These are phyloP conservation scores for Brachionus rotundiformis DNA, from an alignment of 1,140 invertebrate species.

Conservation along the genomic window DNA sequence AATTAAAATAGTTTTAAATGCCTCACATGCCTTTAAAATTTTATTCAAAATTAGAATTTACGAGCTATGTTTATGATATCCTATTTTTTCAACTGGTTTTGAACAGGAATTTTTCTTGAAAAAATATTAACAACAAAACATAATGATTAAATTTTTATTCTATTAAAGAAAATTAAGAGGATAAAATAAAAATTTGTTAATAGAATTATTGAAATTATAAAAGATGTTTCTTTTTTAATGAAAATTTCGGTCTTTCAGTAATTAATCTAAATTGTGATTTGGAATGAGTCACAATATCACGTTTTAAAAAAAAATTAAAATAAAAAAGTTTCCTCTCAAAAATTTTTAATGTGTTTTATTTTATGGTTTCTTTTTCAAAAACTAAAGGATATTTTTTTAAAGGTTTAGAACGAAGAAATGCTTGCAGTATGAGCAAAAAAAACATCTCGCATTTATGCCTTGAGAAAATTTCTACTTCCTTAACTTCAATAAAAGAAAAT, in stretches of 20 bases:
- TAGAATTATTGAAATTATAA: neutral
- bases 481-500: neutral
- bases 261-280: neutral
- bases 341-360: neutral
- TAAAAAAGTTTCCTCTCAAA: neutral
- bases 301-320: neutral
- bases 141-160: no score
- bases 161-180: no score
- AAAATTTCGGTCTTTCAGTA: neutral
- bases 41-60: neutral
- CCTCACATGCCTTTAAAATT: neutral
- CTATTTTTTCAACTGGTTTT: neutral
- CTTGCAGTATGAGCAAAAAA: neutral
- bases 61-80: neutral
- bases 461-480: neutral
- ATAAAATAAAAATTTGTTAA: no score
- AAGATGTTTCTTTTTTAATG: neutral
- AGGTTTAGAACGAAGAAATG: neutral
- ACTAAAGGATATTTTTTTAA: neutral
- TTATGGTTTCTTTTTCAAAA: neutral
- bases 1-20: slow-evolving; percentile 16
- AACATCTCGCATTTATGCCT: neutral
- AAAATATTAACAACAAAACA: no score
- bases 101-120: no score
- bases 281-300: neutral